Evolutionary conservation across 2,113 vertebrate species (phyloP).

Genomic region (Clarias gariepinus): DNA sequence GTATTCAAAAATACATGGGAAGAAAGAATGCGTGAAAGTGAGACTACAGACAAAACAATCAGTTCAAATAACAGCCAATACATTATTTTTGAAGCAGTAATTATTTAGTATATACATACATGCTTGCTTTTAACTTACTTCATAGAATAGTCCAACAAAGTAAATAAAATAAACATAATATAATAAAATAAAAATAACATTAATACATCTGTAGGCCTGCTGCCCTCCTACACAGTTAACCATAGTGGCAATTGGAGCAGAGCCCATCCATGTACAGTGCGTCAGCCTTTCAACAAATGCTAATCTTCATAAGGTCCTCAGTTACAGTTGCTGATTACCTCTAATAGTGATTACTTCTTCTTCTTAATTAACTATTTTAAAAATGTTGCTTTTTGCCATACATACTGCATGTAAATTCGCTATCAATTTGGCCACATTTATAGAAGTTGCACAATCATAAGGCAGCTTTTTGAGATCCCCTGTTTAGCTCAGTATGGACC

Average conservation of each 20-base stretch:
- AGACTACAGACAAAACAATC: not conserved
- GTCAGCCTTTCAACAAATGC: not conserved
- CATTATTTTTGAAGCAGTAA: not conserved
- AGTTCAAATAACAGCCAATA: not conserved
- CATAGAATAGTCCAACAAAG: not conserved
- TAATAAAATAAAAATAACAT: not conserved
- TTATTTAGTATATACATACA: not conserved
- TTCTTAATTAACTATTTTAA: not conserved
- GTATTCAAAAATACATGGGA: conserved; percentile 37
- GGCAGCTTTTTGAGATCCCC: not conserved
- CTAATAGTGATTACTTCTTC: not conserved
- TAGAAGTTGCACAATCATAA: not conserved
- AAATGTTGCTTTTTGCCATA: not conserved
- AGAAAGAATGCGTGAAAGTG: not conserved
- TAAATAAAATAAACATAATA: not conserved
- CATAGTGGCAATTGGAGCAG: not conserved
- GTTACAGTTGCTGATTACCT: not conserved
- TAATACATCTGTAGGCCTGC: not conserved
- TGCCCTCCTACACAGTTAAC: not conserved
- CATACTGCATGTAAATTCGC: not conserved
- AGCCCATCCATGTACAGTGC: not conserved
- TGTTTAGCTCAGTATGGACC: too few relatives aligned
- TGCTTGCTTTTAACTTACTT: not conserved
- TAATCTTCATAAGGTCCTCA: not conserved
- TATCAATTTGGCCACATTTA: not conserved